phyloP scores from a whole-genome alignment of 2,888 invertebrate genomes.

The Bibio marci region DNA sequence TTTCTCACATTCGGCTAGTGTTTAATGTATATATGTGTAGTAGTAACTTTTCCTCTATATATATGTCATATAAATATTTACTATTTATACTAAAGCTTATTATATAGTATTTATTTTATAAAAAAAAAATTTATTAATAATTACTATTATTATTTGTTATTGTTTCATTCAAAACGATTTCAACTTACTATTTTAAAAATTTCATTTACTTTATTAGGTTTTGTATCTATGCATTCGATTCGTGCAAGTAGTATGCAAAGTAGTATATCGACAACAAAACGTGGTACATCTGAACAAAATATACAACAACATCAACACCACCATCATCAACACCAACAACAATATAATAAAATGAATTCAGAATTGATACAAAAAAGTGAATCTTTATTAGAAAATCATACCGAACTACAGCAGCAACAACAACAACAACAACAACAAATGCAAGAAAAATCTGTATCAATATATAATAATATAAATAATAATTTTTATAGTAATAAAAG shows the following conservation, averaged over 20 bases:
- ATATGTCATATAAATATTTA: too few relatives aligned
- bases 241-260: conserved; percentile 36
- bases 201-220: too few relatives aligned
- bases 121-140: too few relatives aligned
- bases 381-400: not conserved
- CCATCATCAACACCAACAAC: not conserved
- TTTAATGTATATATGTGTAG: too few relatives aligned
- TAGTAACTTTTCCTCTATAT: too few relatives aligned
- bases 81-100: too few relatives aligned
- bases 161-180: too few relatives aligned
- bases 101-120: too few relatives aligned
- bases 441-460: not conserved
- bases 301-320: conserved; percentile 8
- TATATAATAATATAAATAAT: not conserved
- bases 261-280: conserved; percentile 35
- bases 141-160: too few relatives aligned
- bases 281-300: conserved; percentile 32
- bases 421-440: not conserved
- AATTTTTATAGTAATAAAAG: not conserved
- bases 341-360: not conserved
- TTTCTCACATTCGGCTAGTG: too few relatives aligned
- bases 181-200: too few relatives aligned
- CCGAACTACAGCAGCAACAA: not conserved
- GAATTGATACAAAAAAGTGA: not conserved
- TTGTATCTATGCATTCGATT: conserved; percentile 43